Evolutionary conservation across 2,797 vertebrate species (phyloP).

Genomic region (Mormyrops attenuatus): DNA sequence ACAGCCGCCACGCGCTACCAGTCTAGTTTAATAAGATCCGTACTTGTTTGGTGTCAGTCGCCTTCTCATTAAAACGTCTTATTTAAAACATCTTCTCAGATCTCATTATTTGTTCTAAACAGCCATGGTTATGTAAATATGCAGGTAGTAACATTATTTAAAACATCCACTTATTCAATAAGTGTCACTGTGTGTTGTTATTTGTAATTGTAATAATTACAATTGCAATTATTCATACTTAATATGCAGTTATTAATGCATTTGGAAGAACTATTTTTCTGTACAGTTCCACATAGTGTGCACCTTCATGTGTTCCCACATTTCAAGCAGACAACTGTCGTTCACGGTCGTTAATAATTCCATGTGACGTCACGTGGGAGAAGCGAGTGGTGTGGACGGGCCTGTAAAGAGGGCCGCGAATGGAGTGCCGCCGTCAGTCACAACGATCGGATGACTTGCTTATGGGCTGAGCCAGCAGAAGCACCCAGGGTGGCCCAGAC

Average conservation of each 20-base stretch:
- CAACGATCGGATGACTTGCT: constrained; percentile 60
- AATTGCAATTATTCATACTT: neutral
- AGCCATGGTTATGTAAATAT: neutral
- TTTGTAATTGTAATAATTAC: neutral
- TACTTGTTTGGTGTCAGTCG: constrained; percentile 35
- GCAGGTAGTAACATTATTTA: neutral
- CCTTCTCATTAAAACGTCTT: neutral
- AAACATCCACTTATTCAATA: neutral
- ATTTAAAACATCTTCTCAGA: neutral
- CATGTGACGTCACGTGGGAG: constrained; percentile 48
- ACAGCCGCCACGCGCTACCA: constrained; percentile 56
- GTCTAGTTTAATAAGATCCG: constrained; percentile 58
- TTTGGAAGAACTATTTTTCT: neutral
- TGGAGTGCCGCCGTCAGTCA: constrained; percentile 66
- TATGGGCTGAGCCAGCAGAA: neutral
- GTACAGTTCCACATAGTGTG: neutral
- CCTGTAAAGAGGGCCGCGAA: constrained; percentile 70
- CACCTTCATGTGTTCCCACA: neutral
- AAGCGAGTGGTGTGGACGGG: constrained; percentile 50
- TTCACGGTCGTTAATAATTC: constrained; percentile 41
- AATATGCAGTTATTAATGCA: neutral
- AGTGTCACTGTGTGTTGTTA: neutral
- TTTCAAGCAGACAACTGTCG: constrained; percentile 10
- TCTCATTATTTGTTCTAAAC: neutral
- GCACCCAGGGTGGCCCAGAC: neutral